phyloP scores from a whole-genome alignment of 2,888 invertebrate species.

The Plemyria rubiginata region DNA sequence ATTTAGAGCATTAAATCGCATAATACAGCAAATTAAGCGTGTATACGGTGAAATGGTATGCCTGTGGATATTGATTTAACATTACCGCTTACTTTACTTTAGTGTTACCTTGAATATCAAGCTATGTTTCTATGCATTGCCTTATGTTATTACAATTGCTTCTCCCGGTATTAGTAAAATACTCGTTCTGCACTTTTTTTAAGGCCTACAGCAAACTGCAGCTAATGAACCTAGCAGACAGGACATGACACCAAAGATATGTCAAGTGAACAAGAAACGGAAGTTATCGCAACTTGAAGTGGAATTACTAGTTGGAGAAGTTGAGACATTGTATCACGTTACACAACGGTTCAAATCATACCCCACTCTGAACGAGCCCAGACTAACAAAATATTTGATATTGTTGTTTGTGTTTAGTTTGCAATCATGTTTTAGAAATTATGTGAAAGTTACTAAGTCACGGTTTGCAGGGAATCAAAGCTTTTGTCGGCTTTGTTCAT shows the following conservation, averaged over 20 bases:
- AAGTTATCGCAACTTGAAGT: neutral
- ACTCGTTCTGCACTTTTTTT: neutral
- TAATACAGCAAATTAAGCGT: slow-evolving; percentile 61
- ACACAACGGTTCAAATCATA: neutral
- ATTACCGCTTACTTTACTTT: slow-evolving; percentile 65
- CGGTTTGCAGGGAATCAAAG: neutral
- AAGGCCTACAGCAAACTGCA: no score
- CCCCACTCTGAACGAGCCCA: neutral
- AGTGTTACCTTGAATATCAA: slow-evolving; percentile 55
- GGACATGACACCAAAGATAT: no score
- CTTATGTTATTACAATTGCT: neutral
- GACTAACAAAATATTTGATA: neutral
- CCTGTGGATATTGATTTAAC: slow-evolving; percentile 64
- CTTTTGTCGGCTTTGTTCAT: neutral
- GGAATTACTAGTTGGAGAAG: neutral
- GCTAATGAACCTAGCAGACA: no score
- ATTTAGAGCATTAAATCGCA: slow-evolving; percentile 54
- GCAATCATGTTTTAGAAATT: neutral
- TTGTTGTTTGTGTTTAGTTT: neutral
- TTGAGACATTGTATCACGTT: neutral
- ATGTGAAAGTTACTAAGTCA: neutral
- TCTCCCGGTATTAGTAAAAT: neutral
- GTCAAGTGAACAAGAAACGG: no score
- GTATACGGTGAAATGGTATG: slow-evolving; percentile 47
- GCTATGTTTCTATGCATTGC: slow-evolving; percentile 10